A percentile compares a stretch with the other conserved stretches of the same genome.
Evolutionary conservation across 2,113 vertebrate species (phyloP).

Genomic region (Corydoras maculifer): DNA sequence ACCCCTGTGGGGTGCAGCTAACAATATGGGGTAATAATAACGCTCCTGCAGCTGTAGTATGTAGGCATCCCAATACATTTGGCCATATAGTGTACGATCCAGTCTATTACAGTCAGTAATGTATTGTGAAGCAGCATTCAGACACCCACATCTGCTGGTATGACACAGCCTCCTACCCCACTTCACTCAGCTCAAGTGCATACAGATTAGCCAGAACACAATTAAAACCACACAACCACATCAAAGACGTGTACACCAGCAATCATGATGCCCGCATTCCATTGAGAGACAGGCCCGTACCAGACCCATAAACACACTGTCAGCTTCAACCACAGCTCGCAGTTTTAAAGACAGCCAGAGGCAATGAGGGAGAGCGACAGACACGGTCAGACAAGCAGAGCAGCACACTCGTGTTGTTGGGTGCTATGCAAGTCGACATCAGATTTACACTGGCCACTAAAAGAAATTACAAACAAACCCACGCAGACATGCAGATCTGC

Average conservation of each 20-base stretch:
- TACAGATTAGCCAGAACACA: too few species aligned
- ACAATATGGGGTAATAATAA: too few species aligned
- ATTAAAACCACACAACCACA: not conserved
- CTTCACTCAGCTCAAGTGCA: not conserved
- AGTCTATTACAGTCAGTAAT: too few species aligned
- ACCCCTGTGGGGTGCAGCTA: too few species aligned
- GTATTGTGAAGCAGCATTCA: too few species aligned
- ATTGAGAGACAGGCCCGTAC: conserved; percentile 3
- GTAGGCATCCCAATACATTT: too few species aligned
- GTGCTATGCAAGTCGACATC: not conserved
- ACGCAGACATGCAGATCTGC: not conserved
- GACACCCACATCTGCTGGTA: not conserved
- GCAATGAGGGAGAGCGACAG: too few species aligned
- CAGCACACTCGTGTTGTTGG: too few species aligned
- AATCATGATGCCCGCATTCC: not conserved
- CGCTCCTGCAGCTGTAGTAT: too few species aligned
- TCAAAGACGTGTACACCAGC: conserved; percentile 1
- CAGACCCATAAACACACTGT: conserved; percentile 1
- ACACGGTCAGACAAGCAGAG: too few species aligned
- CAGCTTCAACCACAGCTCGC: conserved; percentile 1
- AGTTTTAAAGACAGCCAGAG: not conserved
- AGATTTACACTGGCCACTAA: conserved; percentile 5
- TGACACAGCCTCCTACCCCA: not conserved
- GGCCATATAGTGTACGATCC: too few species aligned
- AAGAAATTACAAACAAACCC: conserved; percentile 1